Evolutionary conservation across 2,888 invertebrate species (phyloP).

Genomic region (Thymelicus lineola): DNA sequence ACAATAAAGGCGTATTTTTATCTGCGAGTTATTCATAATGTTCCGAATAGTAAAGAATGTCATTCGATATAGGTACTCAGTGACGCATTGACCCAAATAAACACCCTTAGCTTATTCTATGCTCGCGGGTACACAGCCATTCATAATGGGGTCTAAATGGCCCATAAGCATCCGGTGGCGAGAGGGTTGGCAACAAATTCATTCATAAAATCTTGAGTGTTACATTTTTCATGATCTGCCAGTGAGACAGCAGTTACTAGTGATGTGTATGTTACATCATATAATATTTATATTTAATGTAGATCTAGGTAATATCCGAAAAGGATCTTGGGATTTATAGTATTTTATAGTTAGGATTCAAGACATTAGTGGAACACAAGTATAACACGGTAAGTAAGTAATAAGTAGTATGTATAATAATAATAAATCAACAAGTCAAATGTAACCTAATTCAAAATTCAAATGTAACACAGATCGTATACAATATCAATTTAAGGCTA

Average conservation of each 20-base stretch:
- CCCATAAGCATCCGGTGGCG: constrained; percentile 35
- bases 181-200: constrained; percentile 38
- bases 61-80: constrained; percentile 36
- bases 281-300: background rate
- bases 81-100: constrained; percentile 42
- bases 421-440: no score
- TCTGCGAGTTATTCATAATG: background rate
- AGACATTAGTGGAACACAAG: no score
- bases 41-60: constrained; percentile 26
- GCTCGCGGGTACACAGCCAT: constrained; percentile 25
- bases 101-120: constrained; percentile 34
- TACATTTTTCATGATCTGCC: constrained; percentile 38
- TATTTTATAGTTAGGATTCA: no score
- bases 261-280: constrained; percentile 3
- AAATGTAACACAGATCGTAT: no score
- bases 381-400: no score
- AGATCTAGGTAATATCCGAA: background rate
- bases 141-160: constrained; percentile 36
- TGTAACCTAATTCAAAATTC: no score
- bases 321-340: no score
- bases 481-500: no score
- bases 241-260: constrained; percentile 14
- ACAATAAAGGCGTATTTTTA: background rate
- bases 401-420: no score
- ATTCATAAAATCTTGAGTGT: constrained; percentile 38